phyloP scores from a whole-genome alignment of 2,888 invertebrate species.

The Xestoiulus laeticollis region DNA sequence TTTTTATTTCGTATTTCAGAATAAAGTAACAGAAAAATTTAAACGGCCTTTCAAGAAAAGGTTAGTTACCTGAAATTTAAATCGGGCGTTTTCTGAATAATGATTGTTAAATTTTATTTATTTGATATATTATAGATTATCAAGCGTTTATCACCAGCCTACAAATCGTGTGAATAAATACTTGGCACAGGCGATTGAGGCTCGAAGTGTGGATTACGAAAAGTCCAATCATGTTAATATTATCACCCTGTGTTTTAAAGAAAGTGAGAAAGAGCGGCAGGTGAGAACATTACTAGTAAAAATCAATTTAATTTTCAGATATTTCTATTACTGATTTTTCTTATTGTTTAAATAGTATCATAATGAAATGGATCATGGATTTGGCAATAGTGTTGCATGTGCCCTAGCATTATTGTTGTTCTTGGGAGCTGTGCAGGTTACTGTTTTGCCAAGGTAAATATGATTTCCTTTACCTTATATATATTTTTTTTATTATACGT shows the following conservation, averaged over 20 bases:
- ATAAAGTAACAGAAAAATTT: constrained; percentile 86
- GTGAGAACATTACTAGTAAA: constrained; percentile 64
- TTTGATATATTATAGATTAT: constrained; percentile 57
- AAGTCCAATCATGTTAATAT: constrained; percentile 89
- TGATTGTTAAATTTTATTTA: constrained; percentile 36
- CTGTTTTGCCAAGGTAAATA: constrained; percentile 76
- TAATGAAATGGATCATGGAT: constrained; percentile 83
- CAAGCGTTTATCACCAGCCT: constrained; percentile 77
- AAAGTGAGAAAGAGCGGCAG: constrained; percentile 82
- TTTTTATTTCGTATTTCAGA: constrained; percentile 67
- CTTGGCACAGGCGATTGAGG: constrained; percentile 89
- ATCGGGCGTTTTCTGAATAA: not conserved
- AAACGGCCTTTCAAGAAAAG: constrained; percentile 88
- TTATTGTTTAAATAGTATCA: constrained; percentile 74
- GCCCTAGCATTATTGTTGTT: constrained; percentile 79
- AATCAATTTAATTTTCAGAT: not conserved
- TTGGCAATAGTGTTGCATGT: constrained; percentile 78
- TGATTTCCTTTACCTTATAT: not conserved
- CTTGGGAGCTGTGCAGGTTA: constrained; percentile 79
- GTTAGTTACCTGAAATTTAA: constrained; percentile 52
- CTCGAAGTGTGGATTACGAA: constrained; percentile 87
- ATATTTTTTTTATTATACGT: not conserved
- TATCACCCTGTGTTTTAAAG: constrained; percentile 85
- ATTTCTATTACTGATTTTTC: not conserved
- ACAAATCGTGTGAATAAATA: constrained; percentile 92